Evolutionary conservation across 2,113 vertebrate species (phyloP), one percentile per base, ranked within the genome.

Genomic region (Dermatemys mawii): DNA sequence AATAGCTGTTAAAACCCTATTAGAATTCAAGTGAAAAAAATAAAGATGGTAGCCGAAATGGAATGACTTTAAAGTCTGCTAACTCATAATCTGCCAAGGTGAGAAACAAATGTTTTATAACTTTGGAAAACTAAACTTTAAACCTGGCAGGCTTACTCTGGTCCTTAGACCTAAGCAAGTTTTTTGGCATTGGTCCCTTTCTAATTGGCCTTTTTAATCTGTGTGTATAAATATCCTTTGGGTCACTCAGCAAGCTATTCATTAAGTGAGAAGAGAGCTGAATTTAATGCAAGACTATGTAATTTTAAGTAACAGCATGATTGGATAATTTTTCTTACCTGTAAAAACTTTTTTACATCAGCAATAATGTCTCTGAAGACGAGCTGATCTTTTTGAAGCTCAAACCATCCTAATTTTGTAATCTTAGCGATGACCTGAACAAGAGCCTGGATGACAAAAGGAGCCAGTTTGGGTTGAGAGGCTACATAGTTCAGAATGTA

Each of bases 401-500:
- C 96, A 96, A 98, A 97, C 96, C 97, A 98, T 35, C 97, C 97
- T 63, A 97, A 91, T 89, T 98, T 98, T 84, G 97, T 98, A 75
- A 98, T 97, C 95, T 98, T 97, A 90, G 97, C 98, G 89, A 98
- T 97, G 35, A 97, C 95, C 90, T 97, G 93, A 95, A 96, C 88
- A n/a, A 98, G 97, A 81, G 97, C 96, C 96, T 98, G 98, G 41
- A 98, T 98, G 90, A 98, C 97, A 96, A 98, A 98, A 86, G 95
- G 93, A 92, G 95, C 93, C 92, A 97, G 90, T 94, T 97, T 97
- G 53, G 96, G 97, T 63, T 55, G 78, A 88, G 97, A 98, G 53
- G 98, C 95, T 84, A 97, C 80, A 6, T 94, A 97, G 93, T 97
- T 97, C 92, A 98, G 88, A 95, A 98, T 96, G 87, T 97, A 98